These are phyloP conservation scores for Hirtodrosophila cameraria DNA, from an alignment of 2,888 invertebrate species.

Conservation along the genomic window DNA sequence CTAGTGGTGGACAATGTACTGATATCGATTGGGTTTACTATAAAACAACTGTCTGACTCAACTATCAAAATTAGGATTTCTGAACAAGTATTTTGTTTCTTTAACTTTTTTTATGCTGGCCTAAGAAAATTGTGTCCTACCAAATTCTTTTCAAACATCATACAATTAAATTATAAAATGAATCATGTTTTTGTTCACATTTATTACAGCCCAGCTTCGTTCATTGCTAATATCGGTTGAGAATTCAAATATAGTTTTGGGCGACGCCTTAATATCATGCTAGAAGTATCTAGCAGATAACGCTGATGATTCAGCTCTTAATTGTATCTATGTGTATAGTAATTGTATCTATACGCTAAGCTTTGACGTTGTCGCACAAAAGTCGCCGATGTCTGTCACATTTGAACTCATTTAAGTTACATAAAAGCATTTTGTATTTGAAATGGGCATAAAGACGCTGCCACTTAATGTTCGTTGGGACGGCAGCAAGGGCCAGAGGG, in stretches of 20 bases:
- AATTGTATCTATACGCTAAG: slow-evolving; percentile 1
- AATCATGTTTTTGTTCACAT: too few species aligned
- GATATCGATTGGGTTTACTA: too few species aligned
- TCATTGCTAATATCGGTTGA: background rate
- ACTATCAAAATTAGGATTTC: too few species aligned
- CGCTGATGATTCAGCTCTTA: slow-evolving; percentile 27
- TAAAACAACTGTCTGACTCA: too few species aligned
- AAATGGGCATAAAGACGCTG: slow-evolving; percentile 16
- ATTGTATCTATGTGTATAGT: slow-evolving; percentile 1
- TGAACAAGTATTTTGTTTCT: too few species aligned
- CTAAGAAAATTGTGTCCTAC: too few species aligned
- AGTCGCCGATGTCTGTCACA: slow-evolving; percentile 42
- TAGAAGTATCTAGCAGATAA: slow-evolving; percentile 14
- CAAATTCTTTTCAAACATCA: too few species aligned
- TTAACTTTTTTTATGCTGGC: too few species aligned
- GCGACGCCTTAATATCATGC: background rate
- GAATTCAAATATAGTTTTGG: background rate
- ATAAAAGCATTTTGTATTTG: slow-evolving; percentile 38
- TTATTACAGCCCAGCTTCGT: background rate
- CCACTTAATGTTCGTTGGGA: slow-evolving; percentile 17
- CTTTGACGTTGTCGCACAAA: slow-evolving; percentile 43
- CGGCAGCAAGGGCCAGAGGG: background rate
- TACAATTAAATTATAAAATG: too few species aligned
- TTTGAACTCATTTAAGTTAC: slow-evolving; percentile 52
- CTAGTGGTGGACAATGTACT: too few species aligned